Evolutionary conservation across 2,888 invertebrate genomes (phyloP).

Genomic region (Pollenia amentaria): DNA sequence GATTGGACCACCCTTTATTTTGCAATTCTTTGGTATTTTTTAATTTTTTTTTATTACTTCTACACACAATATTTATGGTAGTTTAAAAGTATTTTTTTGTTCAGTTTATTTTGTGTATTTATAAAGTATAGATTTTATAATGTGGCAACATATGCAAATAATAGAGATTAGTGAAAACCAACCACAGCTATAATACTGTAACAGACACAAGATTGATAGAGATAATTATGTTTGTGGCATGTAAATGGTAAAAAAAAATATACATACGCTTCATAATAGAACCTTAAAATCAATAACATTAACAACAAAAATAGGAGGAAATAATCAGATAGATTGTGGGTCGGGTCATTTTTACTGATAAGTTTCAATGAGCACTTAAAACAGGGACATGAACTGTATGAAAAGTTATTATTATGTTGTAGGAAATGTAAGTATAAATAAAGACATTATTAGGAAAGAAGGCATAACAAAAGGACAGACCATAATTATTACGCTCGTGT

Average conservation of each 20-base stretch:
- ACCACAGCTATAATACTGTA: not conserved
- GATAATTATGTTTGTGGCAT: slow-evolving; percentile 46
- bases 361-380: not conserved
- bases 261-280: slow-evolving; percentile 17
- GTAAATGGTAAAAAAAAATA: slow-evolving; percentile 3
- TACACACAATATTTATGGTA: slow-evolving; percentile 26
- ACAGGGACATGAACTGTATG: too few relatives aligned
- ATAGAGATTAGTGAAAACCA: slow-evolving; percentile 37
- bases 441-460: too few relatives aligned
- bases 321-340: not conserved
- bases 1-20: too few relatives aligned
- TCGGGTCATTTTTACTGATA: not conserved
- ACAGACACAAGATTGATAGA: slow-evolving; percentile 23
- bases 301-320: not conserved
- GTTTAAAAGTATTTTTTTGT: slow-evolving; percentile 11
- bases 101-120: slow-evolving; percentile 40
- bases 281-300: slow-evolving; percentile 1
- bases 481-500: too few relatives aligned
- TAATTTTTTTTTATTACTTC: slow-evolving; percentile 6
- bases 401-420: too few relatives aligned
- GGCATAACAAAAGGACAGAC: too few relatives aligned
- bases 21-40: slow-evolving; percentile 21
- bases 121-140: slow-evolving; percentile 45
- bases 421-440: too few relatives aligned
- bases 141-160: slow-evolving; percentile 65